Percentiles rank a stretch among this genome's conserved stretches.
These are phyloP conservation scores for Bettongia penicillata DNA, from an alignment of 2,113 vertebrate genomes.

Conservation along the genomic window DNA sequence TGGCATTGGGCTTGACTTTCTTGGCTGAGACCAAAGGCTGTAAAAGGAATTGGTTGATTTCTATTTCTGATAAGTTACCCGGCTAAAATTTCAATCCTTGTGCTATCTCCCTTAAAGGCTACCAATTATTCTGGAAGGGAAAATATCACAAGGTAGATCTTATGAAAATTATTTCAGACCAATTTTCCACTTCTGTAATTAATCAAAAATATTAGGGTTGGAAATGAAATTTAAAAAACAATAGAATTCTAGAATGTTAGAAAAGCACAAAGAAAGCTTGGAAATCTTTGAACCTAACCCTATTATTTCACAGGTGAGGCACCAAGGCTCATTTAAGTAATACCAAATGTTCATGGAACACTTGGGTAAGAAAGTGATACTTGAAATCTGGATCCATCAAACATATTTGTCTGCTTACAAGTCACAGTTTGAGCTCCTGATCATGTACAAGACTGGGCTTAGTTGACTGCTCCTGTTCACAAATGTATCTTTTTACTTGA, in stretches of 20 bases:
- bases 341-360: neutral
- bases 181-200: conserved; percentile 25
- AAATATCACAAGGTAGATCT: conserved; percentile 35
- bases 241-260: neutral
- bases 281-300: neutral
- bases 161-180: conserved; percentile 47
- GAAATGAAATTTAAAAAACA: neutral
- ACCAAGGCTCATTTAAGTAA: conserved; percentile 16
- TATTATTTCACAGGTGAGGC: conserved; percentile 35
- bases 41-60: conserved; percentile 25
- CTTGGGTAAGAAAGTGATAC: neutral
- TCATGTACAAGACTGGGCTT: neutral
- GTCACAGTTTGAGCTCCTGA: conserved; percentile 26
- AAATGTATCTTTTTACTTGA: conserved; percentile 70
- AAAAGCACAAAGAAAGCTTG: neutral
- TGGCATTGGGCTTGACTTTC: conserved; percentile 36
- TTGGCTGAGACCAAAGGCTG: conserved; percentile 12
- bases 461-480: conserved; percentile 41
- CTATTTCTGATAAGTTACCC: conserved; percentile 51
- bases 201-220: neutral
- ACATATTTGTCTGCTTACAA: neutral
- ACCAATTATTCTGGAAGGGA: conserved; percentile 31
- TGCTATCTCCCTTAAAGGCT: neutral
- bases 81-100: conserved; percentile 61
- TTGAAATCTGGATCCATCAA: conserved; percentile 37